These are phyloP conservation scores for Gryllus longicercus DNA, from an alignment of 2,888 invertebrate species.

Conservation along the genomic window DNA sequence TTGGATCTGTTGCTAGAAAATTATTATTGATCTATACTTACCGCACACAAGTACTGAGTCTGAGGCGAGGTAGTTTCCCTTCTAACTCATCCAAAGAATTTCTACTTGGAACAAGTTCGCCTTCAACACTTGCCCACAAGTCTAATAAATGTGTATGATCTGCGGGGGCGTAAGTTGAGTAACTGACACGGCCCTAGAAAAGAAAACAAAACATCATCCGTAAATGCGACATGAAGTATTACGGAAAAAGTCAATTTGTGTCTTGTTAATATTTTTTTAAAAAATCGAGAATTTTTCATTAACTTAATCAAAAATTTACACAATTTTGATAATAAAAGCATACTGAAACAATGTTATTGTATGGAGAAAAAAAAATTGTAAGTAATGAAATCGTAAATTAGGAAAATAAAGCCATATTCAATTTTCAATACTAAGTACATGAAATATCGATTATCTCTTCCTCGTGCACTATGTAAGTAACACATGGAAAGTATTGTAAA, in stretches of 20 bases:
- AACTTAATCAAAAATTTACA: too few relatives aligned
- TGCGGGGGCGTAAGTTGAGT: slow-evolving; percentile 60
- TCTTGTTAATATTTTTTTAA: too few relatives aligned
- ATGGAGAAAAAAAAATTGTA: too few relatives aligned
- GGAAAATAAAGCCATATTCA: too few relatives aligned
- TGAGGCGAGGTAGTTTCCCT: slow-evolving; percentile 61
- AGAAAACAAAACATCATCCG: background rate
- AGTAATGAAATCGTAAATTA: too few relatives aligned
- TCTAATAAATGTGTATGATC: slow-evolving; percentile 57
- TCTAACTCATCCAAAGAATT: slow-evolving; percentile 63
- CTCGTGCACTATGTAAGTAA: too few relatives aligned
- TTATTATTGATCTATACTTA: slow-evolving; percentile 40
- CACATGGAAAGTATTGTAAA: too few relatives aligned
- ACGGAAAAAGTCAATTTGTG: background rate
- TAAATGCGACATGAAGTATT: background rate
- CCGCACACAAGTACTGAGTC: slow-evolving; percentile 63
- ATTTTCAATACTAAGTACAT: too few relatives aligned
- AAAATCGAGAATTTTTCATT: too few relatives aligned
- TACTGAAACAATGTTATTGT: too few relatives aligned
- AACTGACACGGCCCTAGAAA: slow-evolving; percentile 58
- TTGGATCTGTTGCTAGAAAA: background rate
- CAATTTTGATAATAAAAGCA: too few relatives aligned
- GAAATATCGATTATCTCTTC: too few relatives aligned
- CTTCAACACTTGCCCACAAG: slow-evolving; percentile 61
- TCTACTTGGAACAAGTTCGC: slow-evolving; percentile 60